A percentile compares a stretch with the other conserved stretches of the same genome.
These are phyloP conservation scores for Limosa lapponica DNA, from an alignment of 2,797 vertebrate genomes.

Conservation along the genomic window DNA sequence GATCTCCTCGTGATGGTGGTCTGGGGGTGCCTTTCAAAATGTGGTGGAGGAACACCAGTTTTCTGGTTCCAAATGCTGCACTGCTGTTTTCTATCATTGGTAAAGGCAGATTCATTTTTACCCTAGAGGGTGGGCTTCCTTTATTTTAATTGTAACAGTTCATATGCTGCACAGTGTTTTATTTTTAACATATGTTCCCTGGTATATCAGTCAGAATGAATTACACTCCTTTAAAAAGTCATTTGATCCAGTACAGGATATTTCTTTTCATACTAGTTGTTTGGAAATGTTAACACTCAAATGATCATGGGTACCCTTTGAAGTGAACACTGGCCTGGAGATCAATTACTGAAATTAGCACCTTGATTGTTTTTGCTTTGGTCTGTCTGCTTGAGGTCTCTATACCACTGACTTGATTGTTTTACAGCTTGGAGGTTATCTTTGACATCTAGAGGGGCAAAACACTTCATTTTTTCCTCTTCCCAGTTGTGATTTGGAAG, in stretches of 20 bases:
- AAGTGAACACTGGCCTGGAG: conserved; percentile 63
- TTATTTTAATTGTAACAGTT: conserved; percentile 33
- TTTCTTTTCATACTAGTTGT: conserved; percentile 62
- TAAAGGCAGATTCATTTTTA: conserved; percentile 33
- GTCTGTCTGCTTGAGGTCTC: conserved; percentile 6
- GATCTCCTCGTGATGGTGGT: not conserved
- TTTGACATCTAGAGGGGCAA: conserved; percentile 43
- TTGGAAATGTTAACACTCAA: conserved; percentile 73
- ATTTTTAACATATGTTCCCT: conserved; percentile 76
- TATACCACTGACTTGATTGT: not conserved
- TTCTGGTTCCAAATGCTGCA: not conserved
- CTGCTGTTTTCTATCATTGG: conserved; percentile 29
- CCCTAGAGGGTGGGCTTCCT: not conserved
- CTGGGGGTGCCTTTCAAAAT: not conserved
- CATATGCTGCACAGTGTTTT: conserved; percentile 38
- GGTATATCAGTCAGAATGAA: conserved; percentile 49
- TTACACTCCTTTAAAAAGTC: conserved; percentile 71
- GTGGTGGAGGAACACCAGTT: not conserved
- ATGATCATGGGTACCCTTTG: conserved; percentile 59
- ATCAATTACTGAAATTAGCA: conserved; percentile 71
- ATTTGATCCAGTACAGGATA: conserved; percentile 65
- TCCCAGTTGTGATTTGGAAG: not conserved
- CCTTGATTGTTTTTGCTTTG: conserved; percentile 36
- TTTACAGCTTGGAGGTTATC: conserved; percentile 70
- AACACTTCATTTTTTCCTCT: not conserved